Conservation (phyloP, 2,888 invertebrate species). For the Zhengitettix transpicula region DNA sequence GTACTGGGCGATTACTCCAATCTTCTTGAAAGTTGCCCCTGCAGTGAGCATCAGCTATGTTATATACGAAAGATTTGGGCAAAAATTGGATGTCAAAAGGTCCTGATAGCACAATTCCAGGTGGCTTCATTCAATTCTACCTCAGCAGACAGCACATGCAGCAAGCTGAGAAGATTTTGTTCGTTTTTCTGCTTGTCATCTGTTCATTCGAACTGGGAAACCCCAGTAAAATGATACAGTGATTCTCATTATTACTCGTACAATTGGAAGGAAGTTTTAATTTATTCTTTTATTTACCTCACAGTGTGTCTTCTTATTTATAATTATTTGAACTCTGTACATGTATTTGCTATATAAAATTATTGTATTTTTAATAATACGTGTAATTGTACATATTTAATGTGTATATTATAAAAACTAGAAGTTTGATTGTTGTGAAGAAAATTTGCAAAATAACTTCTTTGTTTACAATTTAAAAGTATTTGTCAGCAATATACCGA, state of each 20-base stretch:
- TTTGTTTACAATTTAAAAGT: too few species aligned
- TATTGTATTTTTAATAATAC: too few species aligned
- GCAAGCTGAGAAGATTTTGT: background rate
- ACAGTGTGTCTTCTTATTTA: too few species aligned
- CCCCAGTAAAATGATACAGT: background rate
- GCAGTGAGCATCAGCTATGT: slow-evolving; percentile 98
- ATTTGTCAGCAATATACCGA: too few species aligned
- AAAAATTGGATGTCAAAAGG: slow-evolving; percentile 77
- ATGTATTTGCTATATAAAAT: too few species aligned
- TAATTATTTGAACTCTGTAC: too few species aligned
- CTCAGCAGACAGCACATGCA: background rate
- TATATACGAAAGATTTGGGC: slow-evolving; percentile 87
- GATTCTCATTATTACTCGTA: background rate
- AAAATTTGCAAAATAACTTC: too few species aligned
- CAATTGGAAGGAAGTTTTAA: background rate
- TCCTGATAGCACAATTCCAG: too few species aligned
- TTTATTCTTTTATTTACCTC: background rate
- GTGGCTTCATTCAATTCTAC: too few species aligned
- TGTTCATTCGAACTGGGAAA: background rate
- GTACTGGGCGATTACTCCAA: slow-evolving; percentile 93
- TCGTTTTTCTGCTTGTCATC: background rate
- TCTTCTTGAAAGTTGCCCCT: slow-evolving; percentile 94
- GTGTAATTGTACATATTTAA: too few species aligned
- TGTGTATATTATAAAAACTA: too few species aligned
- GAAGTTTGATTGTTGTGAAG: too few species aligned